These are phyloP conservation scores for Hyposoter dolosus DNA, from an alignment of 2,888 invertebrate genomes.

Conservation along the genomic window DNA sequence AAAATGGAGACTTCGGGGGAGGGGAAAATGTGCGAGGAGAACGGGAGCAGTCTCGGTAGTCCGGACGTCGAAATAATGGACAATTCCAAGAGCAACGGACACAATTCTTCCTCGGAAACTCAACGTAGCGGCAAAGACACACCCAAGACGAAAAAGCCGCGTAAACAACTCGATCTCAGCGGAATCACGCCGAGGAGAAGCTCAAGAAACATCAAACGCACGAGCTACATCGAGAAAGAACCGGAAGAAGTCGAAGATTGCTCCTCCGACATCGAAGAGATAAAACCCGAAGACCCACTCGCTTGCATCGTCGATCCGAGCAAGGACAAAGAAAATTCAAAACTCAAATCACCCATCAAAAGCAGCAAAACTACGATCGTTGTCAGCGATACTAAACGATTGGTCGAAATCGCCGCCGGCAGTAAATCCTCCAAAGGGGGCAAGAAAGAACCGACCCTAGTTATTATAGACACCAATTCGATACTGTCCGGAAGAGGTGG, in stretches of 20 bases:
- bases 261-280: constrained; percentile 89
- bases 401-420: constrained; percentile 90
- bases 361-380: constrained; percentile 87
- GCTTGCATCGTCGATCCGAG: constrained; percentile 84
- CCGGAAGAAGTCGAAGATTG: constrained; percentile 86
- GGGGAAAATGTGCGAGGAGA: constrained; percentile 82
- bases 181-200: constrained; percentile 86
- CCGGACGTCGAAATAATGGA: constrained; percentile 83
- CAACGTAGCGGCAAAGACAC: constrained; percentile 70
- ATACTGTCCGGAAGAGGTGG: constrained; percentile 88
- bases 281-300: constrained; percentile 87
- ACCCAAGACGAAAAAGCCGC: constrained; percentile 79
- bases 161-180: constrained; percentile 80
- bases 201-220: constrained; percentile 87
- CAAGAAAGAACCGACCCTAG: constrained; percentile 91
- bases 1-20: constrained; percentile 76
- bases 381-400: constrained; percentile 90
- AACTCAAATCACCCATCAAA: constrained; percentile 79
- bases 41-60: constrained; percentile 82
- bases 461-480: constrained; percentile 92
- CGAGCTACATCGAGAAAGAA: constrained; percentile 86
- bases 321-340: constrained; percentile 82
- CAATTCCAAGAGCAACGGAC: constrained; percentile 78
- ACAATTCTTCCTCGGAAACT: constrained; percentile 74
- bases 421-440: constrained; percentile 85